Evolutionary conservation across 2,888 invertebrate genomes (phyloP), one percentile per base, ranked within the genome.

Genomic region (Apotomis capreana): DNA sequence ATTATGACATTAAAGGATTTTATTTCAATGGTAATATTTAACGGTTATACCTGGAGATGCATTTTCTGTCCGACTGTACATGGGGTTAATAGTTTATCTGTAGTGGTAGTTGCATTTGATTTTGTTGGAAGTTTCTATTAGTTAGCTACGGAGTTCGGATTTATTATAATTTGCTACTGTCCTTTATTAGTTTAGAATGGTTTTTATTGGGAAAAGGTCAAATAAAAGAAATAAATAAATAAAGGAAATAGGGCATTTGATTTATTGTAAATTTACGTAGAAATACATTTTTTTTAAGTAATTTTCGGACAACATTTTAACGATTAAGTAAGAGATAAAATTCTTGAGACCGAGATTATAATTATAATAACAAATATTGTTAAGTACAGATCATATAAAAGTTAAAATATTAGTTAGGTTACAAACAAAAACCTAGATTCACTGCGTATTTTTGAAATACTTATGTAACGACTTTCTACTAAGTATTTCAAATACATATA

Each of bases 101-200:
- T 44, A 26, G 57, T 70, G 52, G 63, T 70, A 62, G 57, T 58
- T 68, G 55, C 52, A 68, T 62, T 71, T 68, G 61, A 68, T 68
- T 68, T 68, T 68, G 68, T 62, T 67, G 68, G 62, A 71, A 71
- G 62, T 68, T 71, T 71, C 71, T 68, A 71, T 71, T 71, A 71
- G 68, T 57, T 62, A 61, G 71, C 62, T 71, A 71, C 62, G 55
- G 67, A 59, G 68, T 55, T 68, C 51, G 71, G 61, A 68, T 71
- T 71, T 62, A 67, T 62, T 69, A 57, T 55, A 63, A 69, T 69
- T 63, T 63, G 69, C 55, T 65, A 46, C 46, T 46, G 65, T 65
- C 54, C 15, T 46, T 46, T 65, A 65, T 64, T 54, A 64, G 44
- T 55, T 44, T 55, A 64, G 0, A 64, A 44, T 15, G 26, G 44